Base-by-base conservation (phyloP, 2,888 invertebrate genomes). In the Amblyjoppa proteus region DNA sequence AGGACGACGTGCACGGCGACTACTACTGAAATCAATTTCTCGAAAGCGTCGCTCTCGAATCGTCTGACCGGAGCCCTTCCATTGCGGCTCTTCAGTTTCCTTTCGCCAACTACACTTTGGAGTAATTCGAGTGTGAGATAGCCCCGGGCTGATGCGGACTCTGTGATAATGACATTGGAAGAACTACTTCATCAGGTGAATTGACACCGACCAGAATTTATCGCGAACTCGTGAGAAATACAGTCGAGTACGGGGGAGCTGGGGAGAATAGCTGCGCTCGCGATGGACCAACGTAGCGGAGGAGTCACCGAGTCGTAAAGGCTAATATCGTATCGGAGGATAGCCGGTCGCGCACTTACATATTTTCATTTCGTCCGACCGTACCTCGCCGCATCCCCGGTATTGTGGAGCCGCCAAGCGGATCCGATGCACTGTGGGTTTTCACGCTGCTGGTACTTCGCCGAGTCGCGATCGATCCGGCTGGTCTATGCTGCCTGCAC, bases 1-100 rank as follows among this genome's bases (percentile, higher is more conserved):
- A 20, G 64, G 13, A 64, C 31, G 13, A 34, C 31, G 16, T 64
- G 31, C n/a, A 16, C 31, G 13, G 0, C 64, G 31, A 31, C 64
- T 64, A 64, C 64, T 34, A n/a, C 64, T 3, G 71, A 74, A 87
- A 87, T 84, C 86, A 87, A 87, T 87, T 87, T 87, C 80, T 79
- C 74, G 31, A 75, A 45, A 76, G 74, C 45, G 69, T 83, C 80
- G 64, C 53, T 51, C 28, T 51, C 38, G 51, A 28, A 34, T 74
- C 64, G 68, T 74, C 66, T 81, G 73, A 68, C 58, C 34, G 34
- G 66, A n/a, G 3, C 0, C 53, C 20, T 25, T 2, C 58, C 69
- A 41, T 49, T 34, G 68, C 71, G 45, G 73, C 64, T 49, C 69
- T 78, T 75, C 38, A 68, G 76, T 81, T 81, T 53, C 56, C 2